Conservation (phyloP, 2,888 invertebrate genomes). For the Trachelus stipa region DNA sequence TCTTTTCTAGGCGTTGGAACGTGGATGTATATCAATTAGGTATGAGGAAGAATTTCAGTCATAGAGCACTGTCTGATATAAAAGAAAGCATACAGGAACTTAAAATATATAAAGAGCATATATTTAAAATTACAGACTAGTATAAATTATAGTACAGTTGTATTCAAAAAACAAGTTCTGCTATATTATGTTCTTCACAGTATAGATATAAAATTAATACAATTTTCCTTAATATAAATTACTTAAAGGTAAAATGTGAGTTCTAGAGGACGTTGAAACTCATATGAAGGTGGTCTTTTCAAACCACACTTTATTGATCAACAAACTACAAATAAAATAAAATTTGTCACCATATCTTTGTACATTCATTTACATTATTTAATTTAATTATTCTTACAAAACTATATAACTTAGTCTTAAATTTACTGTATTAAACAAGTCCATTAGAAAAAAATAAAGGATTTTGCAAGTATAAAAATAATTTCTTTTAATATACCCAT, state of each 20-base stretch:
- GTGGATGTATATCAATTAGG: constrained; percentile 70
- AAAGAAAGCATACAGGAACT: constrained; percentile 87
- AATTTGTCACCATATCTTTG: not conserved
- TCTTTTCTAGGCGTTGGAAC: constrained; percentile 78
- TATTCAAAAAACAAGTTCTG: too few relatives aligned
- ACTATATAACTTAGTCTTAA: not conserved
- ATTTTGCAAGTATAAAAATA: not conserved
- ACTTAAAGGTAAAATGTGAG: not conserved
- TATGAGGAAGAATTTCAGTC: constrained; percentile 75
- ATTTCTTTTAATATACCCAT: not conserved
- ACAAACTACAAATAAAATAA: not conserved
- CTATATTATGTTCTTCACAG: too few relatives aligned
- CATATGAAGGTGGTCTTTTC: not conserved
- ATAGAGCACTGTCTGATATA: constrained; percentile 87
- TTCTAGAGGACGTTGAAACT: not conserved
- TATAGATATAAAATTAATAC: not conserved
- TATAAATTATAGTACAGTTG: not conserved
- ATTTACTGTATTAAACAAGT: not conserved
- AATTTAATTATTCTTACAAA: not conserved
- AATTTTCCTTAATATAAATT: not conserved
- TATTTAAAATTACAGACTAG: constrained; percentile 32
- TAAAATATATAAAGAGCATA: constrained; percentile 75
- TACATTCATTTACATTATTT: not conserved
- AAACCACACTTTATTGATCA: not conserved
- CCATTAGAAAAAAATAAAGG: not conserved